Conservation (phyloP, 2,113 vertebrate species). For the Pygoscelis antarcticus region DNA sequence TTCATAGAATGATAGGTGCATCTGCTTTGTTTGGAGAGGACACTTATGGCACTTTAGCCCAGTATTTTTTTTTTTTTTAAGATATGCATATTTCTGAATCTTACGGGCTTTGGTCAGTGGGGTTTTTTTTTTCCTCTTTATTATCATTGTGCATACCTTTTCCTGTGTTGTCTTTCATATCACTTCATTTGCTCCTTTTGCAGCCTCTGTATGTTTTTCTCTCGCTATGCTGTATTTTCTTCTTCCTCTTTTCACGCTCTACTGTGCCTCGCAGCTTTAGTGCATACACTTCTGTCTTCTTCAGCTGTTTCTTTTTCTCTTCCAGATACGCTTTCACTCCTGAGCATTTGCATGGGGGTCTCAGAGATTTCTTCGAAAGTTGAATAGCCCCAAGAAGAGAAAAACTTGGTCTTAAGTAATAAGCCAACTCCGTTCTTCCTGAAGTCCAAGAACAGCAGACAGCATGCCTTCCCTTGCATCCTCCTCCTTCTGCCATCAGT, state of each 20-base stretch:
- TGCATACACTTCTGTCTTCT: not conserved
- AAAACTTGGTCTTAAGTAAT: not conserved
- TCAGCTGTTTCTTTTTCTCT: not conserved
- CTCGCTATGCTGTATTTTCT: not conserved
- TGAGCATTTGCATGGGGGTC: not conserved
- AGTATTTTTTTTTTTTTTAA: not conserved
- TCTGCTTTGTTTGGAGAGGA: not conserved
- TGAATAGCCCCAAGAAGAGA: not conserved
- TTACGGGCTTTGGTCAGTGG: not conserved
- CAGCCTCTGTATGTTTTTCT: not conserved
- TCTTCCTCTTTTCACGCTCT: not conserved
- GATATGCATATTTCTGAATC: not conserved
- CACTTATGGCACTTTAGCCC: not conserved
- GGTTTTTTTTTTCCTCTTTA: not conserved
- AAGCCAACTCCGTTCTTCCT: not conserved
- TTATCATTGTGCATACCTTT: not conserved
- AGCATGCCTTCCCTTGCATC: not conserved
- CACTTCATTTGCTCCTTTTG: not conserved
- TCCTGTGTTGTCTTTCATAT: not conserved
- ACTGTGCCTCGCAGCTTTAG: not conserved
- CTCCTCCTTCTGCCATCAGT: not conserved
- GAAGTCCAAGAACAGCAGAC: not conserved
- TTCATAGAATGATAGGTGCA: not conserved
- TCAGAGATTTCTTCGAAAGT: not conserved
- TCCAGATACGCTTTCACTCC: not conserved